Conservation (phyloP, 2,888 invertebrate genomes). For the Macrophya alboannulata region DNA sequence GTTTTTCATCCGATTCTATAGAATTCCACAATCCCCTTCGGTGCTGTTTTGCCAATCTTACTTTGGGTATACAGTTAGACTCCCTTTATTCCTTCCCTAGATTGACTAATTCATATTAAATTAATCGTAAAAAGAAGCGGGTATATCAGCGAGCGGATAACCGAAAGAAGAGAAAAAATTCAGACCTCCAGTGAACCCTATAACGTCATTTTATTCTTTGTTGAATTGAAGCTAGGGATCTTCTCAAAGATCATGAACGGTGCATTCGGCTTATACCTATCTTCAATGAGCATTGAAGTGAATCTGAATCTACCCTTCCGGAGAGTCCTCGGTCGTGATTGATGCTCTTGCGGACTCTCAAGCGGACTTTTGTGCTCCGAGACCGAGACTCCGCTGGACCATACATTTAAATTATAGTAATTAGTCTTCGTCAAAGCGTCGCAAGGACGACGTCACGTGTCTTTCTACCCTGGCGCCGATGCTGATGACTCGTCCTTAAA, state of each 20-base stretch:
- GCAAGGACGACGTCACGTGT: background rate
- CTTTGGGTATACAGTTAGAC: background rate
- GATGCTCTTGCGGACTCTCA: constrained; percentile 19
- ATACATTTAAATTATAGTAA: constrained; percentile 45
- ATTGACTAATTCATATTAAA: background rate
- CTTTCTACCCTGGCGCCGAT: background rate
- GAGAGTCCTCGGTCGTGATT: constrained; percentile 30
- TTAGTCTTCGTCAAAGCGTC: constrained; percentile 49
- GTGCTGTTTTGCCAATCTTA: background rate
- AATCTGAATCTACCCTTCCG: constrained; percentile 12
- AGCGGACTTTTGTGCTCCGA: constrained; percentile 13
- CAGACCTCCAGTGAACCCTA: no score
- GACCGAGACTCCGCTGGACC: background rate
- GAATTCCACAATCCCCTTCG: constrained; percentile 18
- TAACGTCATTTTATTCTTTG: background rate
- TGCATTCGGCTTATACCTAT: constrained; percentile 9
- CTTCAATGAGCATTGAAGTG: constrained; percentile 28
- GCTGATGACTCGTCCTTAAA: background rate
- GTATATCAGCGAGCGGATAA: no score
- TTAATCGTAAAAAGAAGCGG: background rate
- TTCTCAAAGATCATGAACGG: background rate
- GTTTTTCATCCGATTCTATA: constrained; percentile 27
- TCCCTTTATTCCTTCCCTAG: background rate
- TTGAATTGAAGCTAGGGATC: background rate
- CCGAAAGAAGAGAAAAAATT: no score